Base-by-base conservation (phyloP, 2,113 vertebrate genomes). In the Mellivora capensis region DNA sequence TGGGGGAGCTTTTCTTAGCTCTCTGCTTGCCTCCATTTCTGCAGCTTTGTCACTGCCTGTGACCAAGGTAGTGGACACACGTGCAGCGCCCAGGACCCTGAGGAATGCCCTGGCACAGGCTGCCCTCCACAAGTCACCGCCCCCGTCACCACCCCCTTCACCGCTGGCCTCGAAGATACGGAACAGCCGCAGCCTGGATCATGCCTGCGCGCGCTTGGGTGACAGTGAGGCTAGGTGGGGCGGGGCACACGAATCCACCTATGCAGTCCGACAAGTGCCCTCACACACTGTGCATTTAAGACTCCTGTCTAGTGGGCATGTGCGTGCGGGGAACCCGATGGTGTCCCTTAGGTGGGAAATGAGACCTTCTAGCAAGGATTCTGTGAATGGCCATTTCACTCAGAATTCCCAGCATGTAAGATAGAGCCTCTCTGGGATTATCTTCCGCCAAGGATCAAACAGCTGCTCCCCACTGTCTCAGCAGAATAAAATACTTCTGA, bases 361-460 rank as follows among this genome's bases (percentile, higher is more conserved):
- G 4, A 64, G 54, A 15, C 42, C 14, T 29, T 67, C 29, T 89
- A 71, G 39, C 37, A 25, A 52, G 62, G 72, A 42, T 15, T 39
- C 69, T 67, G 2, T 25, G 0, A 0, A 72, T 61, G 44, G n/a
- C 7, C 0, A 0, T 37, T 61, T 34, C 7, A 29, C 62, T 27
- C 2, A 4, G 79, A 93, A 74, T 81, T 82, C n/a, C 54, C 81
- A 76, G 69, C 1, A 2, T 15, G 21, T 72, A 42, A 61, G 64
- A 4, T 9, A 85, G 88, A 44, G 23, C 13, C 8, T 2, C 72
- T 29, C 62, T 49, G 20, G 61, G 42, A 61, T 93, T 54, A 93
- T 94, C 94, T 84, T 10, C 4, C 7, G 64, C 67, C 79, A 25
- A 64, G 11, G 72, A 96, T 93, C 59, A 42, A 84, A 80, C 71